Conservation (phyloP, 2,797 vertebrate species). For the Sebastes flavidus region DNA sequence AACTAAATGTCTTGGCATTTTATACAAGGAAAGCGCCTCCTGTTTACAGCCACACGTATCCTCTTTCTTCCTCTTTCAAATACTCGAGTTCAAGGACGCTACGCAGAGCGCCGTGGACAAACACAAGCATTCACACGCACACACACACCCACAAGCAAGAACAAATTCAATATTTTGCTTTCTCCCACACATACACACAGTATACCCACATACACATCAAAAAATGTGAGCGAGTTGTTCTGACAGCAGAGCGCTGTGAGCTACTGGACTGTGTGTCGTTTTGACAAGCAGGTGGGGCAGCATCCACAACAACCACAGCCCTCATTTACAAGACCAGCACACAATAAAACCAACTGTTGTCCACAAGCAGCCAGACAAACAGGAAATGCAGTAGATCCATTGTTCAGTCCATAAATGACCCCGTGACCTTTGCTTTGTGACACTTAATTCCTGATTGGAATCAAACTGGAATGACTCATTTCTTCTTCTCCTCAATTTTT, state of each 20-base stretch:
- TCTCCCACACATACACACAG: neutral
- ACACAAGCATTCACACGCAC: constrained; percentile 3
- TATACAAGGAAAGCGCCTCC: neutral
- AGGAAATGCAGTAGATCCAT: constrained; percentile 1
- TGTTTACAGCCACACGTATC: constrained; percentile 13
- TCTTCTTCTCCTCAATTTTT: constrained; percentile 2
- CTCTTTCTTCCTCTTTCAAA: constrained; percentile 15
- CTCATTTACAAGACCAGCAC: neutral
- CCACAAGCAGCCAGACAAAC: neutral
- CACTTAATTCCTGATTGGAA: constrained; percentile 2
- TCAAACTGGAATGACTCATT: neutral
- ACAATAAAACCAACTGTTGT: constrained; percentile 21
- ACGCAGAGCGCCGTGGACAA: neutral
- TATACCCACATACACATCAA: neutral
- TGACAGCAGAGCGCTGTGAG: constrained; percentile 54
- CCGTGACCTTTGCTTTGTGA: constrained; percentile 32
- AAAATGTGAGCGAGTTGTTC: constrained; percentile 33
- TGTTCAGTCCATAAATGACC: constrained; percentile 12
- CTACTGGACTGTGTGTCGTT: constrained; percentile 33
- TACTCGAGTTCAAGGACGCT: constrained; percentile 42
- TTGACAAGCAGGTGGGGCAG: constrained; percentile 55
- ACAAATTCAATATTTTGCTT: constrained; percentile 1
- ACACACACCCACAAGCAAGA: neutral
- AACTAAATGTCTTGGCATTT: constrained; percentile 19
- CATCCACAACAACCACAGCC: constrained; percentile 1